These are phyloP conservation scores for Clarias magur DNA, from an alignment of 2,113 vertebrate species.

Conservation along the genomic window DNA sequence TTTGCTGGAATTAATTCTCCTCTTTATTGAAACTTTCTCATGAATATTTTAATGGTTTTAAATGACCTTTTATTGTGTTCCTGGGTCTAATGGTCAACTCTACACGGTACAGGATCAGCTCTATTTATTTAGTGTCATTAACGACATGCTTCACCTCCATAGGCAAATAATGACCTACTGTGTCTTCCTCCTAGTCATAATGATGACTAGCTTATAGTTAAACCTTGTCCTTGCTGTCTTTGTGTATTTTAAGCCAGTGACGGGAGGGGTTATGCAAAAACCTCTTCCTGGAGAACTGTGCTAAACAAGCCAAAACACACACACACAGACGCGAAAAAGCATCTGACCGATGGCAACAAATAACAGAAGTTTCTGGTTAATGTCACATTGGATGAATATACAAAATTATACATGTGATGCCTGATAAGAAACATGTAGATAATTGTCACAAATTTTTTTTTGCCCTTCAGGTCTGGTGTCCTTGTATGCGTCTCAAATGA, in stretches of 20 bases:
- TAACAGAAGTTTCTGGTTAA: neutral
- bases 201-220: neutral
- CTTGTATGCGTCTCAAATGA: neutral
- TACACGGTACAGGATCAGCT: slow-evolving; percentile 1
- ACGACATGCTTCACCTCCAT: slow-evolving; percentile 20
- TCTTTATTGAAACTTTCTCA: neutral
- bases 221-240: slow-evolving; percentile 24
- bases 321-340: neutral
- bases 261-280: slow-evolving; percentile 23
- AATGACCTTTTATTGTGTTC: neutral
- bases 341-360: neutral
- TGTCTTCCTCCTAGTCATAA: slow-evolving; percentile 23
- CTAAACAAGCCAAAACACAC: neutral
- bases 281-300: neutral
- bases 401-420: neutral
- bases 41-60: neutral
- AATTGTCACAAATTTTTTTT: neutral
- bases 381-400: neutral
- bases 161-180: slow-evolving; percentile 44
- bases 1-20: neutral
- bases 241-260: slow-evolving; percentile 5
- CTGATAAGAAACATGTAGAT: neutral
- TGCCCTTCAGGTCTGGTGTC: neutral
- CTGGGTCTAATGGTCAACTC: neutral
- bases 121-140: neutral